These are phyloP conservation scores for Drosophila ficusphila DNA, from an alignment of 1,140 invertebrate genomes.

Conservation along the genomic window DNA sequence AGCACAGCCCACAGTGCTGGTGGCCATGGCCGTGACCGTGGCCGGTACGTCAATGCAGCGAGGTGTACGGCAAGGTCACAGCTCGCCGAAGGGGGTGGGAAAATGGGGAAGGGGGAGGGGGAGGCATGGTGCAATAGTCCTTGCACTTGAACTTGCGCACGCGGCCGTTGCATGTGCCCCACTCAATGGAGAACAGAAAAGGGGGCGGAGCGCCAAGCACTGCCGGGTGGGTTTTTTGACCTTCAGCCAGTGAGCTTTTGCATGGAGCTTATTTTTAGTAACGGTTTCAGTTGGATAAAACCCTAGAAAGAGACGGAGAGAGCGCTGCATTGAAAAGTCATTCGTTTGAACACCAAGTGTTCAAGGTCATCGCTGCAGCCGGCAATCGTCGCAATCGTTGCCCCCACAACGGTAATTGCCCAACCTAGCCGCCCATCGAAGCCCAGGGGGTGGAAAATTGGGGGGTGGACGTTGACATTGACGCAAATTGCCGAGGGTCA, in stretches of 20 bases:
- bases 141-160: slow-evolving; percentile 82
- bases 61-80: slow-evolving; percentile 49
- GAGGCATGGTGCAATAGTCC: slow-evolving; percentile 44
- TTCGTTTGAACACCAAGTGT: slow-evolving; percentile 51
- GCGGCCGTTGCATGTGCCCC: slow-evolving; percentile 70
- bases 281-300: slow-evolving; percentile 35
- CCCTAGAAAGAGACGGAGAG: neutral
- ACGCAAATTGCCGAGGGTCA: slow-evolving; percentile 77
- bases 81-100: slow-evolving; percentile 1
- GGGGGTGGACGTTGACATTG: slow-evolving; percentile 63
- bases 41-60: slow-evolving; percentile 54
- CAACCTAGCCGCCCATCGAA: slow-evolving; percentile 11
- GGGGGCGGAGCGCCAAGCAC: neutral
- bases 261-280: slow-evolving; percentile 74
- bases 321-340: slow-evolving; percentile 68
- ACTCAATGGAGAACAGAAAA: neutral
- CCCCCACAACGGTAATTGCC: slow-evolving; percentile 57
- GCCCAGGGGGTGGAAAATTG: neutral
- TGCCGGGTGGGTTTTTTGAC: slow-evolving; percentile 62
- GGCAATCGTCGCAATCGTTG: slow-evolving; percentile 30
- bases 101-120: too few relatives aligned
- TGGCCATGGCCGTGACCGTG: slow-evolving; percentile 54
- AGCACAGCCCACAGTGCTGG: neutral
- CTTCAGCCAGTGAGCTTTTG: slow-evolving; percentile 70
- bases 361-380: slow-evolving; percentile 65